Evolutionary conservation across 1,140 invertebrate species (phyloP), one percentile per base, ranked within the genome.

Genomic region (Drosophila tani): DNA sequence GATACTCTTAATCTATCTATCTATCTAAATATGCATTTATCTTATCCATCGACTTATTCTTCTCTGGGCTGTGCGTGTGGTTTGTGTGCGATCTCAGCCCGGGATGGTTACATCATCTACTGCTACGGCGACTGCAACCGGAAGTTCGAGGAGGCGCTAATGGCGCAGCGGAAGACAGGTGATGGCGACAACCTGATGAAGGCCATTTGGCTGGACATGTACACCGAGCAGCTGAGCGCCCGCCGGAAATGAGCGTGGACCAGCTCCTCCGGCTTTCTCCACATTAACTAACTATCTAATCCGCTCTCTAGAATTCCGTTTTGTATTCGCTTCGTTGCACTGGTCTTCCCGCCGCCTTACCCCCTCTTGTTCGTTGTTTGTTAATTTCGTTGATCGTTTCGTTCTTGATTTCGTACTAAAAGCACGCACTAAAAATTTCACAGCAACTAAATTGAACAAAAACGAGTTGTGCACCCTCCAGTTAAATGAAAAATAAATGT

Each of bases 191-290:
- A 93, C 66, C 79, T 93, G 82, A 92, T 93, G 92, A 93, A 93
- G 75, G 87, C 91, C 82, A 92, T 93, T 91, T 93, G 92, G 92
- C 86, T 93, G 91, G 91, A 93, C 81, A 92, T 93, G 81, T 93
- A 93, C 82, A 87, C 91, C 58, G 92, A 92, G 47, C 88, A 91
- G 88, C 82, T 92, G 83, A 92, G 84, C 73, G 88, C 81, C 35
- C 75, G 81, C 21, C 83, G 87, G 83, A 91, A 92, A 80, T 92
- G 69, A 41, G 56, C 35, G 35, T 3, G 38, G 32, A 38, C 35
- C 40, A 12, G 51, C 45, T 40, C 41, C 49, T 14, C 5, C 43
- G 63, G 60, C 73, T 55, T 60, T 40, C 75, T 62, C 47, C 75
- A 47, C 55, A 79, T 51, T 70, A 68, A 82, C 32, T 69, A 63